Evolutionary conservation across 1,140 invertebrate species (phyloP).

Genomic region (Acromyrmex heyeri): DNA sequence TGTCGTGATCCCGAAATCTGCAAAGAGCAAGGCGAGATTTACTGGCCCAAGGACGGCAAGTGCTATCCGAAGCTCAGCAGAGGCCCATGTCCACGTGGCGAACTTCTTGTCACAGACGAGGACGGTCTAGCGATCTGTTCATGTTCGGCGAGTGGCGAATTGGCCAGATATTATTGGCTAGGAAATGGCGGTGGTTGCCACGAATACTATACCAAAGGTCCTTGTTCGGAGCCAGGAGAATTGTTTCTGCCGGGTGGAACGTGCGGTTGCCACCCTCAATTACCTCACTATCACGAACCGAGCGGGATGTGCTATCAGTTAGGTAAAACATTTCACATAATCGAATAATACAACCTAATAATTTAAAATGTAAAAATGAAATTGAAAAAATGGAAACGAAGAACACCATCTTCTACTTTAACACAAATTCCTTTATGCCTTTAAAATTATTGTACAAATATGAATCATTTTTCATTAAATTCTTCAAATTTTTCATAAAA

Average conservation of each 20-base stretch:
- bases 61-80: conserved; percentile 90
- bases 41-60: conserved; percentile 91
- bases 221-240: conserved; percentile 91
- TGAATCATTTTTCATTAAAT: too few species aligned
- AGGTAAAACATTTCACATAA: conserved; percentile 84
- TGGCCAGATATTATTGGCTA: conserved; percentile 86
- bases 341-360: neutral
- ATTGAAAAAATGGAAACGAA: neutral
- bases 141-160: conserved; percentile 85
- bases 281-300: conserved; percentile 91
- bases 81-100: conserved; percentile 92
- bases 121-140: conserved; percentile 89
- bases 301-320: conserved; percentile 91
- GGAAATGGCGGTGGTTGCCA: conserved; percentile 89
- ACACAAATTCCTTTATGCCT: neutral
- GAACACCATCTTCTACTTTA: neutral
- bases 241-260: conserved; percentile 91
- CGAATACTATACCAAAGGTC: conserved; percentile 92
- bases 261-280: conserved; percentile 90
- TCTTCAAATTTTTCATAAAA: too few species aligned
- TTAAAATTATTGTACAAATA: neutral
- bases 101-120: conserved; percentile 88
- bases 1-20: conserved; percentile 90
- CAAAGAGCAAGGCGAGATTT: conserved; percentile 88
- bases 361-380: neutral